Evolutionary conservation across 2,113 vertebrate species (phyloP).

Genomic region (Podarcis muralis): DNA sequence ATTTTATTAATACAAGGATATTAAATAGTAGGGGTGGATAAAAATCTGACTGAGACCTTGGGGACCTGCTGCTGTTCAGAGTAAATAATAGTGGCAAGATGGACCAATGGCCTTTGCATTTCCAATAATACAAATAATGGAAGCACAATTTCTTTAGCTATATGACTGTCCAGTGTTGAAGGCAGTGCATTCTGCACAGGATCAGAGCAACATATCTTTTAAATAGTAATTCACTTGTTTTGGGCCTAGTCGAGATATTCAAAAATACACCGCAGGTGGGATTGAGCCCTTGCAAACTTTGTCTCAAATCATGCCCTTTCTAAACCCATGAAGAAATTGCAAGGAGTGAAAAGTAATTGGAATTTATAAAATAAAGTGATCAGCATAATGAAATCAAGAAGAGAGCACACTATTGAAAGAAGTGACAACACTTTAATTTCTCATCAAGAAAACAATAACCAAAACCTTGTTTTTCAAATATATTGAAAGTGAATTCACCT

Average conservation of each 20-base stretch:
- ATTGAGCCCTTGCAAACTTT: not conserved
- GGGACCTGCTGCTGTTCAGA: not conserved
- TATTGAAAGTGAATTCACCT: constrained; percentile 33
- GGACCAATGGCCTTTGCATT: not conserved
- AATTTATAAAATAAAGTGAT: constrained; percentile 58
- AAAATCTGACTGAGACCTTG: not conserved
- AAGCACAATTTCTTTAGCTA: not conserved
- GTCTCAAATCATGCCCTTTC: not conserved
- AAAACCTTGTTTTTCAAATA: constrained; percentile 28
- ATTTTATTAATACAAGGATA: not conserved
- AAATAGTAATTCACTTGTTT: not conserved
- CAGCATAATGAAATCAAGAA: constrained; percentile 47
- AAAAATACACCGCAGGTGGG: not conserved
- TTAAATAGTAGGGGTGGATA: not conserved
- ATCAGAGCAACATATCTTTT: not conserved
- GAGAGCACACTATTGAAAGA: constrained; percentile 37
- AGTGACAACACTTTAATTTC: constrained; percentile 26
- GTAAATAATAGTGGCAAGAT: not conserved
- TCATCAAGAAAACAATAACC: constrained; percentile 46
- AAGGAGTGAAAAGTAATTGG: constrained; percentile 7
- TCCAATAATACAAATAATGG: not conserved
- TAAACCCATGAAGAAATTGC: constrained; percentile 28
- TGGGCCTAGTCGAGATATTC: not conserved
- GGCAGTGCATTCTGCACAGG: not conserved
- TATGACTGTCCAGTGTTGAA: not conserved